Conservation (phyloP, 2,888 invertebrate genomes). For the Tholera decimalis region DNA sequence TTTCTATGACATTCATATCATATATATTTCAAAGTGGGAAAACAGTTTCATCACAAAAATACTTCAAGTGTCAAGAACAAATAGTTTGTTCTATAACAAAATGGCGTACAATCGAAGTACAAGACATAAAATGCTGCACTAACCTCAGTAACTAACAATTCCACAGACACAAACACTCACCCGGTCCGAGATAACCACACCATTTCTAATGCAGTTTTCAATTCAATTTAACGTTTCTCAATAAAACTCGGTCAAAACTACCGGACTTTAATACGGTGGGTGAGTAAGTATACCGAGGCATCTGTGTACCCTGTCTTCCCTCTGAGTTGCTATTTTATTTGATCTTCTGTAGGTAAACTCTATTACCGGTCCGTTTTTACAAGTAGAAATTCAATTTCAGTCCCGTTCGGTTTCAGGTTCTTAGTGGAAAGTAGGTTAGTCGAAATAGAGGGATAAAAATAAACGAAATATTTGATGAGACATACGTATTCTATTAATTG, state of each 20-base stretch:
- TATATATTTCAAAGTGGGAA: not conserved
- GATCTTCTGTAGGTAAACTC: slow-evolving; percentile 87
- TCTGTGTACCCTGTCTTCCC: slow-evolving; percentile 74
- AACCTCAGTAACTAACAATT: slow-evolving; percentile 24
- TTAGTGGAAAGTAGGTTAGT: slow-evolving; percentile 84
- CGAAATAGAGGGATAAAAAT: slow-evolving; percentile 78
- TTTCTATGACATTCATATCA: not conserved
- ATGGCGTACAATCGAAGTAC: not conserved
- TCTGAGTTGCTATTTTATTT: slow-evolving; percentile 86
- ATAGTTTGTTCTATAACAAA: too few relatives aligned
- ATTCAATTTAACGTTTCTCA: slow-evolving; percentile 44
- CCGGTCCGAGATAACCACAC: slow-evolving; percentile 23
- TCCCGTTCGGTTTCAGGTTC: slow-evolving; percentile 79
- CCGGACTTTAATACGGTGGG: slow-evolving; percentile 48
- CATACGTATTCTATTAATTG: slow-evolving; percentile 37
- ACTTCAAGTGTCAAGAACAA: not conserved
- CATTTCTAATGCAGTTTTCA: slow-evolving; percentile 47
- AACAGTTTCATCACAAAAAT: not conserved
- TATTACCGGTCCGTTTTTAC: slow-evolving; percentile 88
- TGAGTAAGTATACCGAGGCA: slow-evolving; percentile 55
- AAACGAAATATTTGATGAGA: slow-evolving; percentile 69
- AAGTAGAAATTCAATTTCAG: slow-evolving; percentile 87
- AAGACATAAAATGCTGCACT: not conserved
- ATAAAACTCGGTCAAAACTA: slow-evolving; percentile 60
- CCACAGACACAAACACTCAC: slow-evolving; percentile 24